These are phyloP conservation scores for Acromyrmex heyeri DNA, from an alignment of 1,140 invertebrate genomes.

Conservation along the genomic window DNA sequence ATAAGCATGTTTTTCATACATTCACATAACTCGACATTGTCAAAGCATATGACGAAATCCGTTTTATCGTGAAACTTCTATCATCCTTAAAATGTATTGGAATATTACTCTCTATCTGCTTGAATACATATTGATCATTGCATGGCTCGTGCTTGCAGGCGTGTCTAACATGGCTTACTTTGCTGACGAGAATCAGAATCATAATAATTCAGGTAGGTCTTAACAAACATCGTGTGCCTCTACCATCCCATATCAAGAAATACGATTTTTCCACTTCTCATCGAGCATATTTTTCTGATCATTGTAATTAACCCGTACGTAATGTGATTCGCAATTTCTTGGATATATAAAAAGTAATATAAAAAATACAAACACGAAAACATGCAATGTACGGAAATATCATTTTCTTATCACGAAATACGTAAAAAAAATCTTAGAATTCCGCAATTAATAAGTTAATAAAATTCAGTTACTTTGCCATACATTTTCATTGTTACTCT, in stretches of 20 bases:
- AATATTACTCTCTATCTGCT: constrained; percentile 79
- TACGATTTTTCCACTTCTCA: not conserved
- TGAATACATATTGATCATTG: constrained; percentile 86
- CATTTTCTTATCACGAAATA: not conserved
- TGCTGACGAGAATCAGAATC: constrained; percentile 87
- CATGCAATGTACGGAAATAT: not conserved
- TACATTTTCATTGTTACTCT: constrained; percentile 22
- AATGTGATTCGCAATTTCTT: not conserved
- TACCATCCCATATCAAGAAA: not conserved
- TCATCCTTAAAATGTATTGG: constrained; percentile 42
- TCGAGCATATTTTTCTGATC: not conserved
- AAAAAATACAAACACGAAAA: not conserved
- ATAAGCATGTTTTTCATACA: constrained; percentile 33
- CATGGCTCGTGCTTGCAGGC: constrained; percentile 85
- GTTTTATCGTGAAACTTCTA: constrained; percentile 4
- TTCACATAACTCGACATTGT: constrained; percentile 11
- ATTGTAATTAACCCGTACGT: constrained; percentile 12
- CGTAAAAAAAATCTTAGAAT: not conserved
- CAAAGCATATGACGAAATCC: constrained; percentile 62
- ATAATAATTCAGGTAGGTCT: constrained; percentile 86
- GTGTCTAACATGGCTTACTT: constrained; percentile 87
- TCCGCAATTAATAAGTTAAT: constrained; percentile 2
- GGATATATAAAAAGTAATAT: not conserved
- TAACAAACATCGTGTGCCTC: constrained; percentile 30
- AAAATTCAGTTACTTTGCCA: not conserved